A percentile compares a stretch with the other conserved stretches of the same genome.
Conservation (phyloP, 1,140 invertebrate species). For the Diuraphis noxia region DNA sequence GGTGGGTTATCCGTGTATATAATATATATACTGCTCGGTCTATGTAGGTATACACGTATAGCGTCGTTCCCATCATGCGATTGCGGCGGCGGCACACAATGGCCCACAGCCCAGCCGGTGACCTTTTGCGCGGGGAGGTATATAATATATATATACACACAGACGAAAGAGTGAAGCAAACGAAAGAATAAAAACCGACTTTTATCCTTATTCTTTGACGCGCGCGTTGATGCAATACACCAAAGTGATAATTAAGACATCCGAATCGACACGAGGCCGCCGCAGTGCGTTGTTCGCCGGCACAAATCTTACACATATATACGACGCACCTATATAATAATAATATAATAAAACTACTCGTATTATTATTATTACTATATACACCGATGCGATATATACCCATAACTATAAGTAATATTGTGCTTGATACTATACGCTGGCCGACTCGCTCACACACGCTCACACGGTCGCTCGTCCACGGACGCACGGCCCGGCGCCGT, state of each 20-base stretch:
- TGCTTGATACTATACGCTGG: not conserved
- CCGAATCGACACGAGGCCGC: slow-evolving; percentile 23
- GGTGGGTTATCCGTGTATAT: not conserved
- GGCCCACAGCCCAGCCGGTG: slow-evolving; percentile 21
- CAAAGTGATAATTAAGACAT: slow-evolving; percentile 51
- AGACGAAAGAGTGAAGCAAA: not conserved
- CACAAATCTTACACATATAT: not conserved
- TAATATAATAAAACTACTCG: not conserved
- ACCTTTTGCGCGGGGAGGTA: slow-evolving; percentile 44
- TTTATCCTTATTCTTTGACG: slow-evolving; percentile 20
- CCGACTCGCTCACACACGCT: not conserved
- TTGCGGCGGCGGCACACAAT: not conserved
- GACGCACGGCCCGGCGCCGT: not conserved
- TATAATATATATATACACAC: not conserved
- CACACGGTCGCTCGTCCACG: not conserved
- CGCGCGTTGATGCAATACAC: slow-evolving; percentile 24
- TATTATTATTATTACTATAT: too few species aligned
- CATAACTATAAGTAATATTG: not conserved
- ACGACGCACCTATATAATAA: not conserved
- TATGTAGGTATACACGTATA: not conserved
- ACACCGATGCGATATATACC: not conserved
- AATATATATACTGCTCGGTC: not conserved
- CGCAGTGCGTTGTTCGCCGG: not conserved
- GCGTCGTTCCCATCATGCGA: not conserved
- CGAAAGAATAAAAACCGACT: slow-evolving; percentile 13